Conservation (phyloP, 2,113 vertebrate species). For the Lasiurus borealis region DNA sequence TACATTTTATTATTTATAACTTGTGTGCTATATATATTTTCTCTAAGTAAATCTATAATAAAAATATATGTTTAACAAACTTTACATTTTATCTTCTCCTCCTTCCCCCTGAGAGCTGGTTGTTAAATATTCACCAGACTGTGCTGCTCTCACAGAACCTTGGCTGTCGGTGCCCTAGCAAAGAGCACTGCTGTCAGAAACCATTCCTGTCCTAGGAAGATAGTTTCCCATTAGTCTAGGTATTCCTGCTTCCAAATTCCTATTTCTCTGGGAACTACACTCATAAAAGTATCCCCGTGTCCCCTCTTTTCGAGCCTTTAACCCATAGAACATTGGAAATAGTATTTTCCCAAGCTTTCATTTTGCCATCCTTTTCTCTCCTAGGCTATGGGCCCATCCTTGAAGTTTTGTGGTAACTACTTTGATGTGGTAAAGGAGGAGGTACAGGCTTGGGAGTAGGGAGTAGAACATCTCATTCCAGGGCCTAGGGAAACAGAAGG, state of each 20-base stretch:
- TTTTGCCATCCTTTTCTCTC: slow-evolving; percentile 9
- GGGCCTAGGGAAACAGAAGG: neutral
- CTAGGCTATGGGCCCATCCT: neutral
- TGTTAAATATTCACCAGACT: neutral
- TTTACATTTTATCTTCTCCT: too few species aligned
- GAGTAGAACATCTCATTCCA: neutral
- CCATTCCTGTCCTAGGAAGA: neutral
- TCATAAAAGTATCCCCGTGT: neutral
- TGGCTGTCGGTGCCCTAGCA: neutral
- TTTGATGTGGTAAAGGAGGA: neutral
- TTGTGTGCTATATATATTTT: neutral
- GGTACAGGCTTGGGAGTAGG: neutral
- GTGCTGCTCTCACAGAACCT: neutral
- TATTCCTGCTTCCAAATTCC: neutral
- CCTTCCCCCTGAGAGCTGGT: neutral
- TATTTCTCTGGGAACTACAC: neutral
- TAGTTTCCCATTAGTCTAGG: too few species aligned
- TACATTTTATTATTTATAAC: slow-evolving; percentile 6
- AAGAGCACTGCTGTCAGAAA: neutral
- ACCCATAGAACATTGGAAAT: neutral
- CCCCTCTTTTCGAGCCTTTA: neutral
- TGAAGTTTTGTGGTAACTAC: neutral
- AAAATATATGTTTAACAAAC: neutral
- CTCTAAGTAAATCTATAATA: neutral
- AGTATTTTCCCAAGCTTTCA: neutral